A percentile compares a stretch with the other conserved stretches of the same genome.
Evolutionary conservation across 1,140 invertebrate genomes (phyloP).

Genomic region (Rhynchophorus ferrugineus): DNA sequence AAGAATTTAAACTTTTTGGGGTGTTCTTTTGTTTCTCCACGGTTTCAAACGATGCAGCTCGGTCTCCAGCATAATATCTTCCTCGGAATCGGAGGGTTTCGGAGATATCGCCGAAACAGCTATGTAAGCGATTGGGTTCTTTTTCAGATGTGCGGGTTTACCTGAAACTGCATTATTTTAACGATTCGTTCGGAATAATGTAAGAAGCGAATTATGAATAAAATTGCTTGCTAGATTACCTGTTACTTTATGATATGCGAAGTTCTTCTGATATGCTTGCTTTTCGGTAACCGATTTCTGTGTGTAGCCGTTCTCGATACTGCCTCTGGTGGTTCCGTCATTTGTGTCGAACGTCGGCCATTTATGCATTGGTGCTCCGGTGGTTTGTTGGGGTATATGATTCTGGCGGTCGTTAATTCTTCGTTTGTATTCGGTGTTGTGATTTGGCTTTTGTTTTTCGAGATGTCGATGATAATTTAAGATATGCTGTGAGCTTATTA

Average conservation of each 20-base stretch:
- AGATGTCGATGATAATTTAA: constrained; percentile 6
- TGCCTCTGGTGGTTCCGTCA: not conserved
- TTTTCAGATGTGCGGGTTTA: constrained; percentile 33
- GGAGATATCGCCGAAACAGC: constrained; percentile 39
- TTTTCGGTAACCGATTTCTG: constrained; percentile 5
- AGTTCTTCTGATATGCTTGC: constrained; percentile 29
- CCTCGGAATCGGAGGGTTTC: constrained; percentile 28
- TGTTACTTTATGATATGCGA: constrained; percentile 37
- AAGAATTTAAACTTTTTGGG: constrained; percentile 23
- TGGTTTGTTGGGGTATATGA: not conserved
- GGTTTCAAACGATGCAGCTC: constrained; percentile 37
- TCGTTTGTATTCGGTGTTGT: constrained; percentile 2
- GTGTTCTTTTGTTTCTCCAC: constrained; percentile 27
- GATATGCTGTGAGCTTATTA: constrained; percentile 13
- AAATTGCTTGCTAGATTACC: too few species aligned
- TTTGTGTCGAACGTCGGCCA: constrained; percentile 27
- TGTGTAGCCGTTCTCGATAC: not conserved
- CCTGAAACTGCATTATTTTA: constrained; percentile 23
- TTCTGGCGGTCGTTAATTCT: not conserved
- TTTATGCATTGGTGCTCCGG: constrained; percentile 13
- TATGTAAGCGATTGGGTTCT: constrained; percentile 38
- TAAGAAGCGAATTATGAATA: not conserved
- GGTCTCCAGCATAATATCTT: constrained; percentile 35
- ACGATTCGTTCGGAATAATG: too few species aligned
- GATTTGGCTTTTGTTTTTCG: not conserved